These are phyloP conservation scores for Bombylius major DNA, from an alignment of 2,888 invertebrate species.

Conservation along the genomic window DNA sequence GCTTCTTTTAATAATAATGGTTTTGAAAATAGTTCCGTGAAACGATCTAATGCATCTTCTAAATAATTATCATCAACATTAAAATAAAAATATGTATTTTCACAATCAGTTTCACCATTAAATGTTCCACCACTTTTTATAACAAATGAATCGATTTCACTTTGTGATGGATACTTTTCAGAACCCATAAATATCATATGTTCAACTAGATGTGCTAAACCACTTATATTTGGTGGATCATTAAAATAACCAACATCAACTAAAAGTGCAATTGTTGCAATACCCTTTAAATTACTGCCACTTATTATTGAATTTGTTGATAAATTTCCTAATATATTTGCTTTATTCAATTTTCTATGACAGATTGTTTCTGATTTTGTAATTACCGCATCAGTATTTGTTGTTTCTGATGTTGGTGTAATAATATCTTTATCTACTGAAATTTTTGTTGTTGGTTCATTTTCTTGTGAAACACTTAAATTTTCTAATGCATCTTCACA, in stretches of 20 bases:
- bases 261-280: slow-evolving; percentile 56
- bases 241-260: slow-evolving; percentile 60
- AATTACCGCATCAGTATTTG: no score
- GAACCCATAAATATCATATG: slow-evolving; percentile 86
- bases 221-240: slow-evolving; percentile 59
- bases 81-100: slow-evolving; percentile 71
- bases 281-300: neutral
- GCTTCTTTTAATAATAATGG: slow-evolving; percentile 67
- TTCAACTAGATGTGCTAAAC: slow-evolving; percentile 69
- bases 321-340: neutral
- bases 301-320: no score
- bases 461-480: no score
- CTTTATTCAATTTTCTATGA: no score
- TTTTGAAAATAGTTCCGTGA: slow-evolving; percentile 72
- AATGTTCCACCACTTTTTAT: slow-evolving; percentile 66
- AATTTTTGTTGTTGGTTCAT: no score
- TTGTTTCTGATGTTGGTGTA: neutral
- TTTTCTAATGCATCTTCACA: neutral
- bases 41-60: slow-evolving; percentile 55
- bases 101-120: slow-evolving; percentile 72
- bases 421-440: no score
- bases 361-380: no score
- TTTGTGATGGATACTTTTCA: slow-evolving; percentile 68
- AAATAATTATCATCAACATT: slow-evolving; percentile 65
- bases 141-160: slow-evolving; percentile 61